phyloP scores from a whole-genome alignment of 2,888 invertebrate genomes.

The Diaperis boleti region DNA sequence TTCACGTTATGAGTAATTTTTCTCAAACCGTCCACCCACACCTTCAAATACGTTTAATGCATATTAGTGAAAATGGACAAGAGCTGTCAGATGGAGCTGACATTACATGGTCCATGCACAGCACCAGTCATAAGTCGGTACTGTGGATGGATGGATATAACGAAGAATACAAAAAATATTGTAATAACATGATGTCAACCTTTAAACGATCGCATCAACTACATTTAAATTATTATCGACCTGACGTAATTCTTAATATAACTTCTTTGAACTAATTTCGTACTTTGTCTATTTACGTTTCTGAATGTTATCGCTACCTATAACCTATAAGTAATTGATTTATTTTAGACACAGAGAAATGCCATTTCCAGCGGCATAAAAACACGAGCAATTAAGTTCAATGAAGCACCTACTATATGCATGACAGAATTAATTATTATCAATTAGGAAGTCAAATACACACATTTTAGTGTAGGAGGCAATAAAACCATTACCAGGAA shows the following conservation, averaged over 20 bases:
- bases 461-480: not conserved
- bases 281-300: not conserved
- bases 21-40: constrained; percentile 95
- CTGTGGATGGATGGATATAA: too few relatives aligned
- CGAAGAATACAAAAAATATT: too few relatives aligned
- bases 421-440: not conserved
- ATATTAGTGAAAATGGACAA: not conserved
- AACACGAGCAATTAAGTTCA: not conserved
- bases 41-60: constrained; percentile 69
- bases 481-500: not conserved
- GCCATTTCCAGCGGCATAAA: not conserved
- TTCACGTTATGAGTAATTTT: constrained; percentile 98
- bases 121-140: too few relatives aligned
- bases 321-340: too few relatives aligned
- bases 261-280: not conserved
- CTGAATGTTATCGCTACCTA: too few relatives aligned
- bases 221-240: too few relatives aligned
- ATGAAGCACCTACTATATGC: not conserved
- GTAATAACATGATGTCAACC: too few relatives aligned
- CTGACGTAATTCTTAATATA: not conserved
- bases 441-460: not conserved
- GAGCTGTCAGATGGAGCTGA: not conserved
- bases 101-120: too few relatives aligned
- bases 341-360: too few relatives aligned
- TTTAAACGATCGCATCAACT: not conserved